Conservation (phyloP, 2,113 vertebrate genomes). For the Dipodomys ordii region DNA sequence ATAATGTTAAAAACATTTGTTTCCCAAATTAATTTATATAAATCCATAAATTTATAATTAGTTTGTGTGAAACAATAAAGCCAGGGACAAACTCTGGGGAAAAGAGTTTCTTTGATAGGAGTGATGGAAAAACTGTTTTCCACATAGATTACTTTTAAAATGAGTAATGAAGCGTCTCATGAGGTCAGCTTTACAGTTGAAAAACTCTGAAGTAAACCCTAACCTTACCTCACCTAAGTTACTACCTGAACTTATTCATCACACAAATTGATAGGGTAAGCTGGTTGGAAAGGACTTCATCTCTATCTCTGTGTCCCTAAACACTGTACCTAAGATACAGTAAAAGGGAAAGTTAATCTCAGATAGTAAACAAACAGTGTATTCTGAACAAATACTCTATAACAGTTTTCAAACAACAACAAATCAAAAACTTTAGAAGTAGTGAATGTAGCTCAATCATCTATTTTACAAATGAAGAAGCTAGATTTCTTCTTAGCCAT, state of each 20-base stretch:
- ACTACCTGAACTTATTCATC: not conserved
- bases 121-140: no score
- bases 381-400: no score
- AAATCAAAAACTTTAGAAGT: conserved; percentile 6
- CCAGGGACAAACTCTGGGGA: no score
- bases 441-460: not conserved
- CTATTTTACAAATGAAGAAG: not conserved
- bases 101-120: no score
- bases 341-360: not conserved
- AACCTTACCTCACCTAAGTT: not conserved
- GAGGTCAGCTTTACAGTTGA: not conserved
- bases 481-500: not conserved
- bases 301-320: not conserved
- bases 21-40: no score
- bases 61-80: no score
- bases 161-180: not conserved
- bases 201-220: not conserved
- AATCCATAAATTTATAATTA: no score
- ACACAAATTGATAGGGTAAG: no score
- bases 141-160: not conserved
- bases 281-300: not conserved
- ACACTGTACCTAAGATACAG: not conserved
- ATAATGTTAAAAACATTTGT: no score
- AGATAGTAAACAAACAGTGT: not conserved
- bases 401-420: not conserved